Evolutionary conservation across 2,888 invertebrate genomes (phyloP).

Genomic region (Cactoblastis cactorum): DNA sequence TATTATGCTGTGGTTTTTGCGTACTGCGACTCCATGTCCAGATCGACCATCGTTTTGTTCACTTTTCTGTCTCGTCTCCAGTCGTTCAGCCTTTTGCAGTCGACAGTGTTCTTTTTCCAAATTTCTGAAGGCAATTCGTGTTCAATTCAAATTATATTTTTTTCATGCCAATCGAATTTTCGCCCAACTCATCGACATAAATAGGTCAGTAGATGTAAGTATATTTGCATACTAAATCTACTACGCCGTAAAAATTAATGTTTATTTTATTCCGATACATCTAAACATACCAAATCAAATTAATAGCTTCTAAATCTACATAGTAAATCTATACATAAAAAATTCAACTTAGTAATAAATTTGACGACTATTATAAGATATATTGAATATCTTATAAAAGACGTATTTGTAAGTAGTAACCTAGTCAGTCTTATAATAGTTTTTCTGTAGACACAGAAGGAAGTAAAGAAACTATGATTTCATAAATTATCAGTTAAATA

Average conservation of each 20-base stretch:
- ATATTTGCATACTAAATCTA: conserved; percentile 7
- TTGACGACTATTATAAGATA: no score
- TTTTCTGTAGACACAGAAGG: no score
- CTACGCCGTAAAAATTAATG: background rate
- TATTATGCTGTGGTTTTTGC: conserved; percentile 54
- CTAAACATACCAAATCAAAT: conserved; percentile 6
- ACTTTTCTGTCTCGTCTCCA: conserved; percentile 39
- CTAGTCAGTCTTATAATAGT: no score
- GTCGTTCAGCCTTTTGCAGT: conserved; percentile 33
- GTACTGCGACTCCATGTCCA: conserved; percentile 15
- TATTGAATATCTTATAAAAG: no score
- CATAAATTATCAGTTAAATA: no score
- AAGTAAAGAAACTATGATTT: no score
- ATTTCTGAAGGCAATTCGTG: background rate
- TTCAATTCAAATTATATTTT: conserved; percentile 15
- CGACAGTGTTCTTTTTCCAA: conserved; percentile 29
- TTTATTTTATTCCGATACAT: conserved; percentile 1
- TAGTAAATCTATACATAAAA: background rate
- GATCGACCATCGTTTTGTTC: conserved; percentile 48
- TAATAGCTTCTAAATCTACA: background rate
- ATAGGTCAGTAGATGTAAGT: conserved; percentile 7
- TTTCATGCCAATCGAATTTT: conserved; percentile 28
- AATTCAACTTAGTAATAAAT: background rate
- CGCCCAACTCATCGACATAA: conserved; percentile 18
- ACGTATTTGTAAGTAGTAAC: no score